phyloP scores from a whole-genome alignment of 2,113 vertebrate species.

The Coptodon bakossiorum region DNA sequence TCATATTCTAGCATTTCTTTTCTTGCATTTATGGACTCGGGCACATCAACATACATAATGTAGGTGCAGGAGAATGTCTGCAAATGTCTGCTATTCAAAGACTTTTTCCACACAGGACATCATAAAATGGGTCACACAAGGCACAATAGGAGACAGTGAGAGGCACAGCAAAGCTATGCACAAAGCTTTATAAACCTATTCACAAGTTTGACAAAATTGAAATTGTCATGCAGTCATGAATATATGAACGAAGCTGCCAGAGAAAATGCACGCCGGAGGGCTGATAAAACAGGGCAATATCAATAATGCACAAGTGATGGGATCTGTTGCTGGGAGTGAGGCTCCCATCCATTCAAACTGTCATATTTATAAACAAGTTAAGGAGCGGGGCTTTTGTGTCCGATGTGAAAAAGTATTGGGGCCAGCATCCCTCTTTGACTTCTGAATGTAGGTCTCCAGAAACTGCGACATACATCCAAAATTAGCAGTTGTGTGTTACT shows the following conservation, averaged over 20 bases:
- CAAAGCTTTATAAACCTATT: neutral
- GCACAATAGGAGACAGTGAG: neutral
- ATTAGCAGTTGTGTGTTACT: slow-evolving; percentile 54
- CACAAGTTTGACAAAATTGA: slow-evolving; percentile 23
- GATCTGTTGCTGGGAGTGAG: slow-evolving; percentile 4
- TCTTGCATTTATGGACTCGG: neutral
- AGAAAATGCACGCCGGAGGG: slow-evolving; percentile 4
- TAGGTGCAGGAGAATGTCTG: neutral
- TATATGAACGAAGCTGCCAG: slow-evolving; percentile 16
- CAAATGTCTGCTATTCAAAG: neutral
- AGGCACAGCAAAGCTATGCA: neutral
- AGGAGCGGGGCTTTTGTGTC: slow-evolving; percentile 11
- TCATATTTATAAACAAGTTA: slow-evolving; percentile 18
- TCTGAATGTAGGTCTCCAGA: slow-evolving; percentile 55
- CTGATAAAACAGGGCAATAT: slow-evolving; percentile 42
- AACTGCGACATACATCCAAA: slow-evolving; percentile 59
- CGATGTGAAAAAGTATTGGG: slow-evolving; percentile 1
- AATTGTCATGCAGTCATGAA: slow-evolving; percentile 42
- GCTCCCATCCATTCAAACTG: neutral
- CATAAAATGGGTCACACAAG: neutral
- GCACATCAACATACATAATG: neutral
- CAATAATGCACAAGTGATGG: slow-evolving; percentile 50
- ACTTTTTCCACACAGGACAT: neutral
- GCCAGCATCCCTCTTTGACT: slow-evolving; percentile 42
- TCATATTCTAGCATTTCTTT: neutral